Evolutionary conservation across 2,888 invertebrate genomes (phyloP).

Genomic region (Morinoia aosen): DNA sequence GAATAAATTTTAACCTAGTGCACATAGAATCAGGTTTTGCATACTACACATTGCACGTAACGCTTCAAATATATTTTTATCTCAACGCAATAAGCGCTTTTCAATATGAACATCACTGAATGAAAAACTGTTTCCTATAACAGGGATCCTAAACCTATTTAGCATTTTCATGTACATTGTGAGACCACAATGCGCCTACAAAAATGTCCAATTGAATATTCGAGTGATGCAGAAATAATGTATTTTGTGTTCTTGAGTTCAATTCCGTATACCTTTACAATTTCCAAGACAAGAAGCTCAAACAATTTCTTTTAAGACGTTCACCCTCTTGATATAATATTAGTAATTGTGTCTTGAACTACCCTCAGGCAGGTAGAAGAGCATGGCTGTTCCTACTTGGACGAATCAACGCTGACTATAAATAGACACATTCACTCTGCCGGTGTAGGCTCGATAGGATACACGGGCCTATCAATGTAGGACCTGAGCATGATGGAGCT

Average conservation of each 20-base stretch:
- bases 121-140: not conserved
- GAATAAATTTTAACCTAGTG: not conserved
- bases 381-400: not conserved
- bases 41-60: not conserved
- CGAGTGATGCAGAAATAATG: not conserved
- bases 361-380: not conserved
- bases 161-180: not conserved
- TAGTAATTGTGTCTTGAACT: not conserved
- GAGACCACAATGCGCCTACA: not conserved
- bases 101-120: not conserved
- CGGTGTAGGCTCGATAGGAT: slow-evolving; percentile 53
- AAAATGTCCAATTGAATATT: not conserved
- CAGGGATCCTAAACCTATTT: not conserved
- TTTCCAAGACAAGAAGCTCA: not conserved
- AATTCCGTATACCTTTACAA: not conserved
- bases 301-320: not conserved
- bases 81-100: not conserved
- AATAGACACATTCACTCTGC: not conserved
- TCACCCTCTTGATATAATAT: not conserved
- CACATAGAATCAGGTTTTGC: not conserved
- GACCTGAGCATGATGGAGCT: slow-evolving; percentile 88
- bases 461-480: slow-evolving; percentile 64
- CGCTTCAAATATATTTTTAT: not conserved
- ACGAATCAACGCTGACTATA: not conserved
- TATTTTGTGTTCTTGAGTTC: not conserved